phyloP scores from a whole-genome alignment of 2,797 vertebrate genomes.

The Hypotaenidia philippensis region DNA sequence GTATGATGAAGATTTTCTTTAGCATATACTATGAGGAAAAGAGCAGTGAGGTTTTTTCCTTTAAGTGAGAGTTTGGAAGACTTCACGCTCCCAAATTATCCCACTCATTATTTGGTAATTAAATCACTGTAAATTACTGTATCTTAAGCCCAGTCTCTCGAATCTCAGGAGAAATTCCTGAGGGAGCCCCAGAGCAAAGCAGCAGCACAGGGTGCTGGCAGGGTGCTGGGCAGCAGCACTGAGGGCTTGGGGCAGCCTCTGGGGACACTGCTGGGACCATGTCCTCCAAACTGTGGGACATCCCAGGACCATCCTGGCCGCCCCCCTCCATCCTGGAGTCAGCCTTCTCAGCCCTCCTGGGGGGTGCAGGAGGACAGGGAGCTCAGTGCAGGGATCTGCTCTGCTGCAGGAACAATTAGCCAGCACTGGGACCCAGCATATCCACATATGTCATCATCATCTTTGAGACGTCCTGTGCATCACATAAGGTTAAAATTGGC shows the following conservation, averaged over 20 bases:
- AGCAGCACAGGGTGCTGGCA: background rate
- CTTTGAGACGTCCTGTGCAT: background rate
- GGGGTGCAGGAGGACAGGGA: background rate
- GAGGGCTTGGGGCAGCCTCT: background rate
- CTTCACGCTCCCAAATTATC: background rate
- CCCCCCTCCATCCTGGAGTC: accelerated
- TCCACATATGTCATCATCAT: background rate
- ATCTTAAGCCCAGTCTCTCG: background rate
- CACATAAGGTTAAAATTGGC: background rate
- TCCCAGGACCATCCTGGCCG: accelerated
- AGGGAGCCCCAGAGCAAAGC: background rate
- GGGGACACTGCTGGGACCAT: background rate
- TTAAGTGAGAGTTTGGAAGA: background rate
- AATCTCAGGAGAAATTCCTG: background rate
- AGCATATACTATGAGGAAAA: background rate
- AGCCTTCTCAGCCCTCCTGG: background rate
- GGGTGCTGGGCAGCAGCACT: background rate
- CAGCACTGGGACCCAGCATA: background rate
- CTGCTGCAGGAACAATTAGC: background rate
- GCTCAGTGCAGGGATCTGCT: background rate
- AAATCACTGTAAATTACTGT: background rate
- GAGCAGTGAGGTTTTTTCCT: background rate
- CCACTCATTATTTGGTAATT: background rate
- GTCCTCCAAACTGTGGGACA: background rate
- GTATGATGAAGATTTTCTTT: background rate